Evolutionary conservation across 2,888 invertebrate genomes (phyloP).

Genomic region (Euclidia mi): DNA sequence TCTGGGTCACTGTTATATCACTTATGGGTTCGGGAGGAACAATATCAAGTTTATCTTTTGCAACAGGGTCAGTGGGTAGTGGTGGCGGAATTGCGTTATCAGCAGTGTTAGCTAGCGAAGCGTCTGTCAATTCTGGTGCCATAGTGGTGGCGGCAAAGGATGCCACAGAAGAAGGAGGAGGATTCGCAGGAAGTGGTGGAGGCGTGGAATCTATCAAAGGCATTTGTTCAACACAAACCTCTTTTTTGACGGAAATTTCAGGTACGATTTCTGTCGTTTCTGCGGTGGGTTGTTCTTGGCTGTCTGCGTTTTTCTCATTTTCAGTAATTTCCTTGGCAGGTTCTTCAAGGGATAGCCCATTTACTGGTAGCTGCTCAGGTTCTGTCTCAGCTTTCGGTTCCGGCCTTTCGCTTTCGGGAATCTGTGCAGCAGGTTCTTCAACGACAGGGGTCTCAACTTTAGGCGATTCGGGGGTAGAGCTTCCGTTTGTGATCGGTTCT

Average conservation of each 20-base stretch:
- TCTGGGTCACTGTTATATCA: conserved; percentile 44
- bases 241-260: conserved; percentile 85
- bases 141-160: conserved; percentile 93
- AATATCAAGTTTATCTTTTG: conserved; percentile 62
- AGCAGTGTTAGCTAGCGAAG: conserved; percentile 83
- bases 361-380: conserved; percentile 81
- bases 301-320: conserved; percentile 66
- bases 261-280: conserved; percentile 77
- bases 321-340: conserved; percentile 68
- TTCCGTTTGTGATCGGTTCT: conserved; percentile 85
- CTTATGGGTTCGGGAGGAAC: conserved; percentile 49
- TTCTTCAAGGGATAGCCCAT: conserved; percentile 82
- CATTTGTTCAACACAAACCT: conserved; percentile 90
- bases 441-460: conserved; percentile 63
- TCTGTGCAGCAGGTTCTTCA: conserved; percentile 55
- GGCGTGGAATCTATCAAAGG: conserved; percentile 92
- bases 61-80: conserved; percentile 66
- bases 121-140: conserved; percentile 88
- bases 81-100: conserved; percentile 73
- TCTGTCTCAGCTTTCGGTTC: conserved; percentile 65
- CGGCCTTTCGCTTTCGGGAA: conserved; percentile 63
- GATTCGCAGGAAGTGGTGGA: conserved; percentile 93
- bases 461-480: conserved; percentile 81
- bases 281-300: conserved; percentile 74
- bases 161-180: conserved; percentile 94